Base-by-base conservation (phyloP, 1,140 invertebrate genomes). In the Orussus abietinus region DNA sequence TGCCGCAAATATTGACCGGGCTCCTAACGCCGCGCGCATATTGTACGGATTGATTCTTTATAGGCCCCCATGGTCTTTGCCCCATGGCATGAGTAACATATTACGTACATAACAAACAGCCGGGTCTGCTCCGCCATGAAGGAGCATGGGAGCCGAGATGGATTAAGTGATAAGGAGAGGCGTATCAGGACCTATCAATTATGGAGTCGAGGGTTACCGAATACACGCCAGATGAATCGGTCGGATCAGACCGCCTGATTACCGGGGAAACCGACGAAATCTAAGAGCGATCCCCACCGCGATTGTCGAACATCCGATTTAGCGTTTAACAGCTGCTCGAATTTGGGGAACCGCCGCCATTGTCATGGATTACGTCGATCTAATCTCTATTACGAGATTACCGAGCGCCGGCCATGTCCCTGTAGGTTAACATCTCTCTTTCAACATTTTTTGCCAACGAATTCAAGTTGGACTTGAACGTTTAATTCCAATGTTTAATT, bases 101-200 rank as follows among this genome's bases (percentile, higher is more conserved):
- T 18, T 12, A 42, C 43, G 11, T 44, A 55, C 35, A 46, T 43
- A 51, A 51, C 46, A 49, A 55, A 49, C 53, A 49, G 45, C 30
- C 47, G 17, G 42, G 47, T 49, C 43, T 39, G 19, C 13, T 21
- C 19, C 31, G 22, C 32, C 33, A 51, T 30, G 44, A 38, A 41
- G 44, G 29, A 45, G 50, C 42, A 51, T 53, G 50, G 57, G 49
- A 62, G 51, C 49, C 34, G 50, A 62, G 64, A 66, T 62, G 60
- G 55, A 65, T 66, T 62, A 62, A 57, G 53, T 62, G 60, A 66
- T 66, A 65, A 65, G 61, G 56, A n/a, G n/a, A 69, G 64, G 60
- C 66, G 64, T 68, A 68, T 68, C 65, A 56, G 53, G 55, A 64
- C 57, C 64, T 64, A 69, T 69, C 65, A 69, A 68, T 69, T 69